Evolutionary conservation across 2,888 invertebrate genomes (phyloP).

Genomic region (Callyntrura guangdongensis): DNA sequence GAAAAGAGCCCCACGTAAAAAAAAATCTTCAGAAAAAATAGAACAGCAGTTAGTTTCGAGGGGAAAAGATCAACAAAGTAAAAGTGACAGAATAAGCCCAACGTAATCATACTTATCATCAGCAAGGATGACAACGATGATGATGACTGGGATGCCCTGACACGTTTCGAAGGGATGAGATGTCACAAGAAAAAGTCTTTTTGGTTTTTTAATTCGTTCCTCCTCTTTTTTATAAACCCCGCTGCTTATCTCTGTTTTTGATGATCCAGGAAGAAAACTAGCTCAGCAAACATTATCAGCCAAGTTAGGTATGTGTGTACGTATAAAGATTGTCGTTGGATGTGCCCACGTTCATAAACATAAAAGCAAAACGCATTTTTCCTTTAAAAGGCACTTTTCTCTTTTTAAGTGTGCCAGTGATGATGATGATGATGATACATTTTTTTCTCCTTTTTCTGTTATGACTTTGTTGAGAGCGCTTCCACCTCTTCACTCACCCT

Average conservation of each 20-base stretch:
- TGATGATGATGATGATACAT: constrained; percentile 4
- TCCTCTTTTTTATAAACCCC: background rate
- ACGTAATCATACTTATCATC: background rate
- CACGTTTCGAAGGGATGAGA: background rate
- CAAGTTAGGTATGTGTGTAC: too few species aligned
- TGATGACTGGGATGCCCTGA: background rate
- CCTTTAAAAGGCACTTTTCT: constrained; percentile 2
- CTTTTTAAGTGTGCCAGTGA: background rate
- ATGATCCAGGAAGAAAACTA: constrained; percentile 3
- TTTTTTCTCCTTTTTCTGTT: constrained; percentile 25
- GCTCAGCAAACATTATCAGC: background rate
- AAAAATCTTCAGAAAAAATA: background rate
- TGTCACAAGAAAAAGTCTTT: constrained; percentile 25
- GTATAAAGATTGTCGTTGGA: too few species aligned
- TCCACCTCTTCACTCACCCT: constrained; percentile 25
- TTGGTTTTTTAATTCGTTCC: background rate
- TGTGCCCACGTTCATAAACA: background rate
- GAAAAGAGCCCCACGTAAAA: background rate
- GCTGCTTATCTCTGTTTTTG: constrained; percentile 27
- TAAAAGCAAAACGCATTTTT: background rate
- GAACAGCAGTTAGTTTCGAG: background rate
- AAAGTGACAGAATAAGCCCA: background rate
- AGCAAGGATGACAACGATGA: background rate
- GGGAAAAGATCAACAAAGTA: constrained; percentile 1
- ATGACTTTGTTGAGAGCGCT: constrained; percentile 47